phyloP scores from a whole-genome alignment of 2,797 vertebrate species.

The Crax fasciolata region DNA sequence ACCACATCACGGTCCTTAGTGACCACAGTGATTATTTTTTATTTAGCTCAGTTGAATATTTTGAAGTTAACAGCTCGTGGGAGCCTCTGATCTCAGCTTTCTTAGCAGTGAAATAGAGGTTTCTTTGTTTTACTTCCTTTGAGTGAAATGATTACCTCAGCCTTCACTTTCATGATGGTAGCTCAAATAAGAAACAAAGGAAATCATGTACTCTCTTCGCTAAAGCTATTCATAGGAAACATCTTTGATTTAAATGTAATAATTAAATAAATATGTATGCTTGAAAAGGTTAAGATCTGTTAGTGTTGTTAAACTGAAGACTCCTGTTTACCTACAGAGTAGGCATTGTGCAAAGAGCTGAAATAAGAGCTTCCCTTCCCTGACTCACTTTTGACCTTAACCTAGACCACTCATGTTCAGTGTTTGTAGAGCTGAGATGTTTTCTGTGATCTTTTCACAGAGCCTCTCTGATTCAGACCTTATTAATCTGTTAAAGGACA shows the following conservation, averaged over 20 bases:
- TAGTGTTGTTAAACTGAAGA: slow-evolving; percentile 29
- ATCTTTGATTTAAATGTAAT: neutral
- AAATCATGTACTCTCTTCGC: slow-evolving; percentile 31
- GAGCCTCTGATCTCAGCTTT: slow-evolving; percentile 27
- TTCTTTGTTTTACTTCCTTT: slow-evolving; percentile 69
- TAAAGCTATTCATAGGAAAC: slow-evolving; percentile 40
- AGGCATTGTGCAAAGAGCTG: slow-evolving; percentile 63
- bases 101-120: slow-evolving; percentile 40
- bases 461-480: slow-evolving; percentile 42
- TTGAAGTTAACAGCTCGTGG: neutral
- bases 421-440: slow-evolving; percentile 56
- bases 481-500: slow-evolving; percentile 46
- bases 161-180: slow-evolving; percentile 23
- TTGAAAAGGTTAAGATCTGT: slow-evolving; percentile 60
- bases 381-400: slow-evolving; percentile 43
- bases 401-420: slow-evolving; percentile 4
- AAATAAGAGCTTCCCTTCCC: slow-evolving; percentile 38
- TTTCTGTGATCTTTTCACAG: slow-evolving; percentile 61
- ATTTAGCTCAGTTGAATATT: neutral
- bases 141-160: slow-evolving; percentile 24
- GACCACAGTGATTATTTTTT: slow-evolving; percentile 15
- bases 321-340: slow-evolving; percentile 72
- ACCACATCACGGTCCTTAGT: neutral
- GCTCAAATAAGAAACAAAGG: slow-evolving; percentile 44
- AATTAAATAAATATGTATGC: slow-evolving; percentile 56